Evolutionary conservation across 2,113 vertebrate genomes (phyloP).

Genomic region (Brachypteracias leptosomus): DNA sequence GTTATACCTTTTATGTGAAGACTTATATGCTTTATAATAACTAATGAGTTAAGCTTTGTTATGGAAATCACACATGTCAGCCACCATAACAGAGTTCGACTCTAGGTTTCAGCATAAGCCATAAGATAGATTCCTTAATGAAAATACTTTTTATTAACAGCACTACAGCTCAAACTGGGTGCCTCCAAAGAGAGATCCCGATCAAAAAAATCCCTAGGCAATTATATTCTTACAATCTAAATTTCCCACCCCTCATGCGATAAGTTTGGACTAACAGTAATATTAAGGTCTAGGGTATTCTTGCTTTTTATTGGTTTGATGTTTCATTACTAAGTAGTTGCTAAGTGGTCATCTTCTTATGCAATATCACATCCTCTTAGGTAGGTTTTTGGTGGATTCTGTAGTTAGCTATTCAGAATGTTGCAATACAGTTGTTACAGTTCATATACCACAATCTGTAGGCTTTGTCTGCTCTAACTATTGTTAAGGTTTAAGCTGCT

Average conservation of each 20-base stretch:
- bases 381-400: background rate
- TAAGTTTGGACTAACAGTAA: background rate
- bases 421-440: background rate
- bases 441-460: background rate
- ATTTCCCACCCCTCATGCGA: background rate
- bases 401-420: background rate
- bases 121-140: background rate
- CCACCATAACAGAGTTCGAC: background rate
- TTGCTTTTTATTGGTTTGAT: background rate
- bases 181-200: background rate
- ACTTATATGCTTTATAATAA: background rate
- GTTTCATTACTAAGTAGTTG: background rate
- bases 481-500: background rate
- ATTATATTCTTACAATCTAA: background rate
- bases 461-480: background rate
- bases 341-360: background rate
- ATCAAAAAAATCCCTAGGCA: background rate
- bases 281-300: background rate
- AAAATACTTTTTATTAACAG: background rate
- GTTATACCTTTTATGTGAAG: constrained; percentile 3
- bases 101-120: background rate
- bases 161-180: rapidly evolving
- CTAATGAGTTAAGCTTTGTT: background rate
- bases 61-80: background rate
- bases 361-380: background rate